Evolutionary conservation across 2,797 vertebrate genomes (phyloP), one percentile per base, ranked within the genome.

Genomic region (Tiaroga cobitis): DNA sequence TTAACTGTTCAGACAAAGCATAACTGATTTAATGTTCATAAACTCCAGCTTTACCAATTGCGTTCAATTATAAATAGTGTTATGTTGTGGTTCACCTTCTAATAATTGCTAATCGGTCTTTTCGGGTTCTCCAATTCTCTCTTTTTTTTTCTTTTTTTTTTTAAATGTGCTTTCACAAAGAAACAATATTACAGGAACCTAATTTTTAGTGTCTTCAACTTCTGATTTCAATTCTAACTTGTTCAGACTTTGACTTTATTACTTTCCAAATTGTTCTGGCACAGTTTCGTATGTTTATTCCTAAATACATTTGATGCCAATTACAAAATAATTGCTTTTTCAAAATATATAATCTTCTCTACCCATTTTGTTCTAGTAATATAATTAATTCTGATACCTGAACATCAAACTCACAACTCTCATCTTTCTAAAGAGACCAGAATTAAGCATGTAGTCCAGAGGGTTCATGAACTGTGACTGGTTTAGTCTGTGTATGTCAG

Each of bases 311-410:
- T 4, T 26, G 26, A 46, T 26, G n/a, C 19, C 9, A 56, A 56
- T 43, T 72, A 29, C 9, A 72, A 29, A 26, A 29, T 72, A 72
- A 8, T 26, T 26, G 3, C 19, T 1, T 56, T 3, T 18, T 6
- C 7, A 2, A 18, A 26, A 72, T 46, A 46, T 16, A 18, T 46
- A 43, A 72, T 41, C n/a, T 1, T n/a, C n/a, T 16, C 5, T 18
- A 8, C 5, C 1, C 0, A 1, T 18, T 46, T 18, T 18, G 29
- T 1, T 8, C n/a, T n/a, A n/a, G n/a, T n/a, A 29, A 29, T 4
- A 4, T 46, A 46, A 18, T 72, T 2, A 1, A 26, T 9, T 18
- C 2, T 18, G 13, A 46, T 2, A 15, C 39, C 16, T 46, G 69
- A 26, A 72, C 7, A 8, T 26, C 24, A 72, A 72, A 72, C 24